These are phyloP conservation scores for Calyptomena viridis DNA, from an alignment of 2,113 vertebrate genomes.

Conservation along the genomic window DNA sequence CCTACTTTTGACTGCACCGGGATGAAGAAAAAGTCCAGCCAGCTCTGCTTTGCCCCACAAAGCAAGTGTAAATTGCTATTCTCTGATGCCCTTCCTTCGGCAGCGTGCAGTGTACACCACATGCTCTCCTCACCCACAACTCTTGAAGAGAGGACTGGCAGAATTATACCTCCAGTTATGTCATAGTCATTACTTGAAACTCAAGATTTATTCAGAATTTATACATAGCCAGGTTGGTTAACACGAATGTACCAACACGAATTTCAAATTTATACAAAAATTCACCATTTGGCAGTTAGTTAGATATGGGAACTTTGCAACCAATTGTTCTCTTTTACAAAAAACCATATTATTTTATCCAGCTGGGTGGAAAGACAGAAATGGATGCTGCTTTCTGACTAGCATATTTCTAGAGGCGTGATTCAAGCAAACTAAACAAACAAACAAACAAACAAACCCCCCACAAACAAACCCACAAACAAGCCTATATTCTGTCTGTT, in stretches of 20 bases:
- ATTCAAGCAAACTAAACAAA: neutral
- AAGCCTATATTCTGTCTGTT: neutral
- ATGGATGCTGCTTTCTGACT: neutral
- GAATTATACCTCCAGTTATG: neutral
- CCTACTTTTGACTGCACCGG: neutral
- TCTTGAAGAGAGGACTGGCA: neutral
- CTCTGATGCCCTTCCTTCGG: neutral
- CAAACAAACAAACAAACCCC: neutral
- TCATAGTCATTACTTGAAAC: neutral
- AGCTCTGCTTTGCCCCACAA: neutral
- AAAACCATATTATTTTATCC: neutral
- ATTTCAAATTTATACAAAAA: neutral
- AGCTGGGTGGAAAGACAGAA: neutral
- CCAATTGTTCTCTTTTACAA: neutral
- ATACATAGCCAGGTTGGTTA: neutral
- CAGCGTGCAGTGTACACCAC: rapidly evolving
- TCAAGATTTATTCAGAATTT: neutral
- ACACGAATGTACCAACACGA: neutral
- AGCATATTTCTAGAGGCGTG: neutral
- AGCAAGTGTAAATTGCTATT: neutral
- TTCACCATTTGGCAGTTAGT: neutral
- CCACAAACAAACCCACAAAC: neutral
- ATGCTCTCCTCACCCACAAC: neutral
- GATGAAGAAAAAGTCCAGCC: neutral
- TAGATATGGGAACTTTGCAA: neutral